Percentiles rank a stretch among this genome's conserved stretches.
These are phyloP conservation scores for Malurus melanocephalus DNA, from an alignment of 2,113 vertebrate species.

Conservation along the genomic window DNA sequence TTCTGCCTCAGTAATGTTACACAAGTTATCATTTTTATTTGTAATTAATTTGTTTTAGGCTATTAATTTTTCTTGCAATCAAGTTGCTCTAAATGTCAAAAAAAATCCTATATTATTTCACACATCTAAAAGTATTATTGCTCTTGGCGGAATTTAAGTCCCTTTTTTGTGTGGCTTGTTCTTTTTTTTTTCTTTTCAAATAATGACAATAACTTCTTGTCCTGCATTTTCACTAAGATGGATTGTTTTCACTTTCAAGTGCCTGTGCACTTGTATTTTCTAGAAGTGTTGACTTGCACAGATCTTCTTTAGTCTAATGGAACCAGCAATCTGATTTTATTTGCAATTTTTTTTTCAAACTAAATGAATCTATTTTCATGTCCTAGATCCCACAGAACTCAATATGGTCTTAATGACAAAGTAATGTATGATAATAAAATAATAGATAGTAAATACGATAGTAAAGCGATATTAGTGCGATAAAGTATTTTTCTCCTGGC, in stretches of 20 bases:
- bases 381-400: neutral
- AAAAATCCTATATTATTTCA: neutral
- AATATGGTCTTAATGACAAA: neutral
- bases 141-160: neutral
- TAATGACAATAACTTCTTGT: neutral
- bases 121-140: neutral
- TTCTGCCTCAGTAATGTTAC: neutral
- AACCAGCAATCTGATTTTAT: neutral
- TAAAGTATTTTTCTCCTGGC: neutral
- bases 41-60: neutral
- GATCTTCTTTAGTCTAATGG: neutral
- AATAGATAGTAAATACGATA: neutral
- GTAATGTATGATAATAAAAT: neutral
- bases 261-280: neutral
- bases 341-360: neutral
- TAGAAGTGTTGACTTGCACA: neutral
- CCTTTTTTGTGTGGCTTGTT: neutral
- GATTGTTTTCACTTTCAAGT: neutral
- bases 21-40: neutral
- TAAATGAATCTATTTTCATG: neutral
- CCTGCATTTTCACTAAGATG: neutral
- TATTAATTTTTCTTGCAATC: neutral
- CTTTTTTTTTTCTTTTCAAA: neutral
- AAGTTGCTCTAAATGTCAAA: neutral
- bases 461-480: neutral